Percentiles rank a stretch among this genome's conserved stretches.
Evolutionary conservation across 2,797 vertebrate genomes (phyloP).

Genomic region (Melanotaenia nigrans): DNA sequence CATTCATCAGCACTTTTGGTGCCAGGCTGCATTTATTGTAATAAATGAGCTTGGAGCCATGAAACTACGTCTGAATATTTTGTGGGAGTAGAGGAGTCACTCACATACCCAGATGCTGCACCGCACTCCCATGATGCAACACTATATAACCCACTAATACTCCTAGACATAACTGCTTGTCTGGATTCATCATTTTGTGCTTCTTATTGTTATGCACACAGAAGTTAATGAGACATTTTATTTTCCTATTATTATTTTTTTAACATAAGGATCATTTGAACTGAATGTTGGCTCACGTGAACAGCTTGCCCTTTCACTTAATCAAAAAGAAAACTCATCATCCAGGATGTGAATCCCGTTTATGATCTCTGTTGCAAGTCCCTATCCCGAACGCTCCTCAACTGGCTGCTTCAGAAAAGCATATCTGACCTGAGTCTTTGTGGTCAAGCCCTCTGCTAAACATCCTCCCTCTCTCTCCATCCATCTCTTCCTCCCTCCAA

Average conservation of each 20-base stretch:
- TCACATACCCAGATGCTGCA: conserved; percentile 28
- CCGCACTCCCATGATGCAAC: conserved; percentile 57
- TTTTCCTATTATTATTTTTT: conserved; percentile 10
- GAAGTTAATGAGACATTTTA: conserved; percentile 42
- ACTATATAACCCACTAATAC: conserved; percentile 41
- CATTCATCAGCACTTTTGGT: conserved; percentile 71
- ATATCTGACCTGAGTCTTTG: conserved; percentile 49
- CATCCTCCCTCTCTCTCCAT: neutral
- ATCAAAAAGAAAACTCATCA: neutral
- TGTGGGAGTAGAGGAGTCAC: conserved; percentile 34
- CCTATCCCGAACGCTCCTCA: conserved; percentile 1
- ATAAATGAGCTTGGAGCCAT: conserved; percentile 61
- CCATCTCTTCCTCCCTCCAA: neutral
- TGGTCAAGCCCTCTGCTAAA: conserved; percentile 30
- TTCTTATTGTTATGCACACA: neutral
- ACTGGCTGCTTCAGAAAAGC: conserved; percentile 17
- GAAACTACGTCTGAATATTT: conserved; percentile 58
- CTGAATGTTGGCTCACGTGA: neutral
- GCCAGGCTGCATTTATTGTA: conserved; percentile 68
- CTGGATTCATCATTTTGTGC: conserved; percentile 49
- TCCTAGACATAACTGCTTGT: conserved; percentile 26
- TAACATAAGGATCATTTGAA: conserved; percentile 5
- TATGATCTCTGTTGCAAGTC: neutral
- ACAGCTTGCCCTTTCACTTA: neutral
- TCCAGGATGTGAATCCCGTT: neutral